phyloP scores from a whole-genome alignment of 2,888 invertebrate genomes.

The Acrocyrtus sp. region DNA sequence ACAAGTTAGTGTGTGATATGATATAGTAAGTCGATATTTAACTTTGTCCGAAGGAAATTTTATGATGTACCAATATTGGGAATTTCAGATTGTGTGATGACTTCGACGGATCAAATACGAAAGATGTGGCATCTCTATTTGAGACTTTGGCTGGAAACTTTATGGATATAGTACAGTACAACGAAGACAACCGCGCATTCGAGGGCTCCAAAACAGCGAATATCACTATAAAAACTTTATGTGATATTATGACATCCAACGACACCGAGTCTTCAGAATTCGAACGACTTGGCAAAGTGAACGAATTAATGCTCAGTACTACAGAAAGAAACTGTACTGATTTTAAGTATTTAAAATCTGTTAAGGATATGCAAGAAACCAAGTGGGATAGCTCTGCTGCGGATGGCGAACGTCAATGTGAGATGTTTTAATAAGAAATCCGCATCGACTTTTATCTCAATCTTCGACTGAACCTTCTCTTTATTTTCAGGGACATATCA shows the following conservation, averaged over 20 bases:
- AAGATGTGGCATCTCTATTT: conserved; percentile 83
- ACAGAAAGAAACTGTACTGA: conserved; percentile 82
- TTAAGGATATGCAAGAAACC: conserved; percentile 74
- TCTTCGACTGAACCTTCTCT: too few relatives aligned
- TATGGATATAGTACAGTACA: conserved; percentile 93
- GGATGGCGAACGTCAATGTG: conserved; percentile 69
- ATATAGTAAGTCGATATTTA: too few relatives aligned
- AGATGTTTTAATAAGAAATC: too few relatives aligned
- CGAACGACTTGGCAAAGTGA: conserved; percentile 79
- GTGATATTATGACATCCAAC: conserved; percentile 74
- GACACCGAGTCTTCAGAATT: conserved; percentile 73
- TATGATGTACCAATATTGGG: neutral
- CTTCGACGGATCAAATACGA: conserved; percentile 71
- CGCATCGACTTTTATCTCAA: neutral
- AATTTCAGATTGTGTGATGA: conserved; percentile 81
- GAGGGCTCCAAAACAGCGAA: conserved; percentile 72
- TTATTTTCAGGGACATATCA: conserved; percentile 73
- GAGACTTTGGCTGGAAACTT: conserved; percentile 86
- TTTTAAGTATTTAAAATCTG: conserved; percentile 82
- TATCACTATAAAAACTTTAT: conserved; percentile 84
- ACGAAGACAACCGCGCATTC: conserved; percentile 86
- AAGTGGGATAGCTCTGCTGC: conserved; percentile 75
- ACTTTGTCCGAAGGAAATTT: neutral
- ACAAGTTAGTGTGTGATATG: conserved; percentile 75
- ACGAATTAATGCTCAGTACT: conserved; percentile 74